Evolutionary conservation across 2,113 vertebrate species (phyloP), one percentile per base, ranked within the genome.

Genomic region (Brachypteracias leptosomus): DNA sequence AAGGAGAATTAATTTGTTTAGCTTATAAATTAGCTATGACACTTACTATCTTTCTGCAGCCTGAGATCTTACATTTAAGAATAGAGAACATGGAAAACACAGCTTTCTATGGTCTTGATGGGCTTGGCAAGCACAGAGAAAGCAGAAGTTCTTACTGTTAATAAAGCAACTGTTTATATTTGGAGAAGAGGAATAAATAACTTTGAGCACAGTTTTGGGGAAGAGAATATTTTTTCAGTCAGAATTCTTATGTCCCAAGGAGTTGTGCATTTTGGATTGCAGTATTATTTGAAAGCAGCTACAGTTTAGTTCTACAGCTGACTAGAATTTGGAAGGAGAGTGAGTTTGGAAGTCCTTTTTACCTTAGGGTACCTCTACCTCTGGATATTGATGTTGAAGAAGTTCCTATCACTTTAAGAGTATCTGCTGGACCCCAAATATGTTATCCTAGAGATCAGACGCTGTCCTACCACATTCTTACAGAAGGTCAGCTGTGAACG

Each of bases 401-500:
- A 66, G 33, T 57, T 74, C 18, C 40, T 75, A 1, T 83, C 20
- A 26, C 61, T 87, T 83, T 73, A 83, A 83, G 57, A 75, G 36
- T 59, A 68, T 29, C 44, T 75, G 22, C 54, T 88, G 16, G 51
- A 25, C 33, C 47, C 29, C 47, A 83, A 5, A 20, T 52, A 63
- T 25, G 51, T 55, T 80, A 51, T n/a, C 44, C n/a, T 66, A 67
- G 61, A 52, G 42, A 46, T 22, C 35, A 44, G 59, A 61, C 35
- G 57, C 52, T 85, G 31, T 25, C 68, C 66, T 89, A 29, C 77
- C 55, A 44, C 7, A 0, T 57, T 73, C 7, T 35, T 62, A 7
- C 12, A 68, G 70, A 94, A 96, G 81, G 78, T 94, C 90, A 95
- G 49, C 70, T 88, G 22, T 73, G 13, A 91, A 9, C 52, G 40